Percentiles rank a stretch among this genome's conserved stretches.
phyloP scores from a whole-genome alignment of 2,888 invertebrate genomes.

The Drosophila cognata region DNA sequence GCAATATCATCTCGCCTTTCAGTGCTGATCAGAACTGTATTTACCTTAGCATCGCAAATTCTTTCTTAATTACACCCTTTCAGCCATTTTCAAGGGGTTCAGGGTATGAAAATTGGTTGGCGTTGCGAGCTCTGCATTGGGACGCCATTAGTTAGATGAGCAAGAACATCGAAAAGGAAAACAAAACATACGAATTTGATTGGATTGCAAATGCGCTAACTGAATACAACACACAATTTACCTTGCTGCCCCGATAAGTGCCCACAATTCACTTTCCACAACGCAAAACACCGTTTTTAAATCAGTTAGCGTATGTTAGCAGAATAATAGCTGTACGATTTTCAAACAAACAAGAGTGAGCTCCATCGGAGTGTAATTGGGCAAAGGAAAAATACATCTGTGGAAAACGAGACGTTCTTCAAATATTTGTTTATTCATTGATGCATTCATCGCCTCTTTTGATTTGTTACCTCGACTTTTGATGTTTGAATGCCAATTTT shows the following conservation, averaged over 20 bases:
- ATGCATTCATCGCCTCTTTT: background rate
- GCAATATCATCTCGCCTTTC: background rate
- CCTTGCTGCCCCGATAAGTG: no score
- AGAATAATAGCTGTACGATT: background rate
- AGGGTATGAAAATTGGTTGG: conserved; percentile 18
- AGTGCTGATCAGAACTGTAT: background rate
- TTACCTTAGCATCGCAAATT: background rate
- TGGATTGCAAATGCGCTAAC: background rate
- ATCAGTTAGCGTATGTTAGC: background rate
- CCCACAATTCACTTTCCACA: background rate
- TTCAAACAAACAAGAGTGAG: background rate
- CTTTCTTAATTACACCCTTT: background rate
- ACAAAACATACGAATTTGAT: conserved; percentile 16
- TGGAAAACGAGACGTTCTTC: background rate
- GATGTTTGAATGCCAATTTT: background rate
- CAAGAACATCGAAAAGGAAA: conserved; percentile 13
- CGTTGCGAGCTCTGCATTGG: conserved; percentile 33
- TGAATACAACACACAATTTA: background rate
- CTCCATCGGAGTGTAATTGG: background rate
- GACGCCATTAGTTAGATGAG: conserved; percentile 70
- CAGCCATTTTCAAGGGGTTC: background rate
- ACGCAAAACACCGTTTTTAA: background rate
- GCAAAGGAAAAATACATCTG: background rate
- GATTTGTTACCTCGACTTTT: background rate
- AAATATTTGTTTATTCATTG: background rate